Evolutionary conservation across 1,140 invertebrate species (phyloP), one percentile per base, ranked within the genome.

Genomic region (Penaeus chinensis): DNA sequence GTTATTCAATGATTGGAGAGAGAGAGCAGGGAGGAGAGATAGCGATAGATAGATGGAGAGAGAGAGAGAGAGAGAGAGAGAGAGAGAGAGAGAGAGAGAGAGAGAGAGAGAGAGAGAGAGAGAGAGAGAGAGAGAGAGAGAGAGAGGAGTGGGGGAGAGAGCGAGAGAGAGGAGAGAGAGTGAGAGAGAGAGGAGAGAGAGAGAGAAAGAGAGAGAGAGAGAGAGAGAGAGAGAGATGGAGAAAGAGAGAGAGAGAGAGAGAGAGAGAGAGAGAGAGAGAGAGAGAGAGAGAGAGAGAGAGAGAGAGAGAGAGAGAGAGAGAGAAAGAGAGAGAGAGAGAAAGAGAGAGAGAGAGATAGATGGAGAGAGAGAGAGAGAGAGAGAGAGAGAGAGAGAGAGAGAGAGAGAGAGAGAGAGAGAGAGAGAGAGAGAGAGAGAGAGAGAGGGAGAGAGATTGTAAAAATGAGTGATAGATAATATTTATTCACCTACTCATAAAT

Each of bases 51-150:
- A 5, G 47, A 71, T 2, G 5, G 66, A 71, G 5, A 71, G 66
- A 71, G 66, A 7, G 5, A 71, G 66, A 71, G 66, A 71, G 66
- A 71, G 66, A 71, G 66, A 71, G 66, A 71, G 66, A 71, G 66
- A 71, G 32, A 71, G 66, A 71, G 66, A 71, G 66, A 71, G 66
- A 71, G 66, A 71, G 66, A 71, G 66, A 71, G 66, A 71, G 66
- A 71, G 66, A 71, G 66, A 32, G 66, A 32, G 66, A 71, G 66
- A 32, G 66, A 71, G 66, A 71, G 66, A 71, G 66, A 71, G 66
- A 71, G 66, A 71, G 66, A 71, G 32, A 71, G 66, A 71, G 66
- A 71, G 66, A 71, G 66, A 71, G 66, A 71, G 66, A 71, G 66
- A 71, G 66, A 47, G 66, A 71, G 42, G 10, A 10, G 10, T 3